Evolutionary conservation across 1,140 invertebrate genomes (phyloP).

Genomic region (Formica exsecta): DNA sequence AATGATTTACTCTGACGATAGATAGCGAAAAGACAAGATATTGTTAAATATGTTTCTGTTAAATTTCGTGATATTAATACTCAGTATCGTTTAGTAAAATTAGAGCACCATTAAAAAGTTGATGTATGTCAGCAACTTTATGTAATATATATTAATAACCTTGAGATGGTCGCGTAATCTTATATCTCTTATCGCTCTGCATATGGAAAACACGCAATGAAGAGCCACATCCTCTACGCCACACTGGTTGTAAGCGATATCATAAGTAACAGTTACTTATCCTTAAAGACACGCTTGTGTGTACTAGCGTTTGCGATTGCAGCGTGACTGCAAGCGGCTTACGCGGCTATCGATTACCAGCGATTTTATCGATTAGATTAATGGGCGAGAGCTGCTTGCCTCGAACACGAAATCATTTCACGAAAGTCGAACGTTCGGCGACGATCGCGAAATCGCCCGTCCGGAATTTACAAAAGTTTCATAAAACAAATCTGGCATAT

Average conservation of each 20-base stretch:
- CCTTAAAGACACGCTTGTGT: conserved; percentile 39
- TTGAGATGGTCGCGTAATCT: conserved; percentile 18
- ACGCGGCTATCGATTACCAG: conserved; percentile 73
- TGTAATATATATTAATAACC: conserved; percentile 16
- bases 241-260: conserved; percentile 37
- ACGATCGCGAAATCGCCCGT: conserved; percentile 49
- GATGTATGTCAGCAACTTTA: conserved; percentile 8
- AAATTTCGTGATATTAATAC: not conserved
- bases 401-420: conserved; percentile 66
- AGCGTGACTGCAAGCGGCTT: conserved; percentile 46
- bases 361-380: conserved; percentile 79
- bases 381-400: conserved; percentile 72
- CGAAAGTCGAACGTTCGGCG: conserved; percentile 43
- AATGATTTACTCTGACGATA: not conserved
- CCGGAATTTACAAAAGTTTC: conserved; percentile 58
- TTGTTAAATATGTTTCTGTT: not conserved
- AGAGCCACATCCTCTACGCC: conserved; percentile 48
- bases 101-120: not conserved
- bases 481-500: conserved; percentile 47
- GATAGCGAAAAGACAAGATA: not conserved
- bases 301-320: conserved; percentile 66
- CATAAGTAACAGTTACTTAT: conserved; percentile 56
- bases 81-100: not conserved
- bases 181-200: conserved; percentile 22
- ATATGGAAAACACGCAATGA: conserved; percentile 37